phyloP scores from a whole-genome alignment of 2,888 invertebrate genomes.

The Apotomis betuletana region DNA sequence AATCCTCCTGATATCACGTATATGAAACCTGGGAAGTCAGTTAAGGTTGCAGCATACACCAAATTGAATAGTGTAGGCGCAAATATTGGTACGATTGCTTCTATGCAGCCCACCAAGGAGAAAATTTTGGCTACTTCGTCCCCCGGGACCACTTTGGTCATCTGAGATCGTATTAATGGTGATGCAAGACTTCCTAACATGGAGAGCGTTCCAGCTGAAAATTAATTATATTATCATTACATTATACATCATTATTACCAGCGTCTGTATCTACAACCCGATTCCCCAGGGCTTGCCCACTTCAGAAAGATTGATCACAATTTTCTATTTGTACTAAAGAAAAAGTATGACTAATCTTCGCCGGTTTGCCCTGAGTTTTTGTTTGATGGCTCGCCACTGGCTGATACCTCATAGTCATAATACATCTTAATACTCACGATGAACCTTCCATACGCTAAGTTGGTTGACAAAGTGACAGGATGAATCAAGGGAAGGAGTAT shows the following conservation, averaged over 20 bases:
- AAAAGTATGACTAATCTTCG: too few species aligned
- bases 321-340: too few species aligned
- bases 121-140: conserved; percentile 43
- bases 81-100: conserved; percentile 43
- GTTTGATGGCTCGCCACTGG: too few species aligned
- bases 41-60: conserved; percentile 37
- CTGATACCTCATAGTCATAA: too few species aligned
- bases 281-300: too few species aligned
- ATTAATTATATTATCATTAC: not conserved
- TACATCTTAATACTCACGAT: too few species aligned
- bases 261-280: too few species aligned
- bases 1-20: conserved; percentile 41
- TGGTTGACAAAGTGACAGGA: too few species aligned
- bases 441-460: too few species aligned
- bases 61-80: conserved; percentile 42
- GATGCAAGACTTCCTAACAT: conserved; percentile 41
- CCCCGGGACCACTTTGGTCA: conserved; percentile 42
- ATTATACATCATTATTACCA: not conserved
- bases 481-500: too few species aligned
- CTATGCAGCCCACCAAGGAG: conserved; percentile 41
- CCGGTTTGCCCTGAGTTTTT: too few species aligned
- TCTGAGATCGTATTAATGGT: conserved; percentile 44
- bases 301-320: too few species aligned
- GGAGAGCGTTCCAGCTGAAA: conserved; percentile 43
- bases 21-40: conserved; percentile 42